Evolutionary conservation across 2,797 vertebrate genomes (phyloP).

Genomic region (Pangasius sanitwongsei): DNA sequence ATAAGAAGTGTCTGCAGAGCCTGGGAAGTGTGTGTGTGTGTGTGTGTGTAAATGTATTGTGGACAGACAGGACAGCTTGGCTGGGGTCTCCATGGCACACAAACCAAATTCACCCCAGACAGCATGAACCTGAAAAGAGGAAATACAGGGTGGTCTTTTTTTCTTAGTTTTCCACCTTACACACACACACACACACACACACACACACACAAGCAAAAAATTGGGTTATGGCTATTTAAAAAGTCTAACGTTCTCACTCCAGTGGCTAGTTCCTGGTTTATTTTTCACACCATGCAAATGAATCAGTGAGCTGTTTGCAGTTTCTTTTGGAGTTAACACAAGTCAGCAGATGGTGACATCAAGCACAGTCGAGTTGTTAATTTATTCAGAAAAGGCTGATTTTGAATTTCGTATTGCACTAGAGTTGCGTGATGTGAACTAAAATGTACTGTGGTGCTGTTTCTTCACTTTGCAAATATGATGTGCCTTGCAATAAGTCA

Average conservation of each 20-base stretch:
- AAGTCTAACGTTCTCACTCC: neutral
- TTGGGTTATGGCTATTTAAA: neutral
- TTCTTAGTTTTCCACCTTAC: neutral
- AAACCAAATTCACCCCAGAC: conserved; percentile 72
- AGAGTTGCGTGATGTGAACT: neutral
- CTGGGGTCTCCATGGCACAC: conserved; percentile 75
- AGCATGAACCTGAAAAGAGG: conserved; percentile 19
- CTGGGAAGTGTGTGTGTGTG: neutral
- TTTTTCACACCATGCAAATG: neutral
- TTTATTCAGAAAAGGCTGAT: neutral
- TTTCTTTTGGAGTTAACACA: neutral
- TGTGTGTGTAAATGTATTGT: conserved; percentile 70
- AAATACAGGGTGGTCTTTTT: neutral
- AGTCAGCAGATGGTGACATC: neutral
- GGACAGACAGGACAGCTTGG: conserved; percentile 72
- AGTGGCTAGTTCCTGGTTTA: neutral
- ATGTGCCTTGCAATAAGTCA: neutral
- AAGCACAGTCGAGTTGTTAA: neutral
- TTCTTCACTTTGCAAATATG: neutral
- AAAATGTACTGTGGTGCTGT: neutral
- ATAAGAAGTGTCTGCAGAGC: conserved; percentile 22
- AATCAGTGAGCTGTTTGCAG: neutral
- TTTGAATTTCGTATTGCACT: neutral
- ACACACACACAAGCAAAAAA: neutral
- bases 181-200: neutral